Evolutionary conservation across 2,888 invertebrate species (phyloP), one percentile per base, ranked within the genome.

Genomic region (Eumerus sabulonum): DNA sequence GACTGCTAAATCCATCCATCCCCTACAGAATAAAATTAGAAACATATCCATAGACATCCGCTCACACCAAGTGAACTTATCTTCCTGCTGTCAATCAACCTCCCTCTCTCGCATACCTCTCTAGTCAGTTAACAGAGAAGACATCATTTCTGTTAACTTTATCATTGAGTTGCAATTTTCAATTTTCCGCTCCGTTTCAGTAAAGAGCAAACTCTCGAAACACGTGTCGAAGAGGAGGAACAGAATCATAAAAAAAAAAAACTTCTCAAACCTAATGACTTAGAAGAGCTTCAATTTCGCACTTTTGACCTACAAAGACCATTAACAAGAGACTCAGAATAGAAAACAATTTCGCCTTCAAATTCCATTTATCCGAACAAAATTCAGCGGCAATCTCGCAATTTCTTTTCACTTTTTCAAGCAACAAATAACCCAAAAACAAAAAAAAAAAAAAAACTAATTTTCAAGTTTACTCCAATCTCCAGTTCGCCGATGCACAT

Each of bases 361-460:
- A 72, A 77, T 72, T 76, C 76, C 72, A 77, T 77, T 72, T 72
- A 66, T 67, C 63, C 51, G 42, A 62, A 72, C 66, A 77, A 72
- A 73, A 62, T 73, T 66, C 51, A 16, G 64, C 57, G 48, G 48
- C 27, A 76, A n/a, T 57, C 42, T 57, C 54, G 53, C 47, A 35
- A 76, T 19, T 48, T 11, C 40, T 40, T 12, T 12, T 48, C 66
- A 60, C n/a, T n/a, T n/a, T n/a, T n/a, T n/a, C n/a, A n/a, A n/a
- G n/a, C n/a, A n/a, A n/a, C n/a, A n/a, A n/a, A n/a, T n/a, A n/a
- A n/a, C n/a, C n/a, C n/a, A n/a, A n/a, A n/a, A n/a, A n/a, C n/a
- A n/a, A n/a, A n/a, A n/a, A 50, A 27, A 27, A 64, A 71, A 66
- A 45, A 16, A 57, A 76, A 76, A 51, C 38, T 13, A 40, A 77